Percentiles rank a stretch among this genome's conserved stretches.
These are phyloP conservation scores for Corythoichthys haematopterus DNA, from an alignment of 2,113 vertebrate species.

Conservation along the genomic window DNA sequence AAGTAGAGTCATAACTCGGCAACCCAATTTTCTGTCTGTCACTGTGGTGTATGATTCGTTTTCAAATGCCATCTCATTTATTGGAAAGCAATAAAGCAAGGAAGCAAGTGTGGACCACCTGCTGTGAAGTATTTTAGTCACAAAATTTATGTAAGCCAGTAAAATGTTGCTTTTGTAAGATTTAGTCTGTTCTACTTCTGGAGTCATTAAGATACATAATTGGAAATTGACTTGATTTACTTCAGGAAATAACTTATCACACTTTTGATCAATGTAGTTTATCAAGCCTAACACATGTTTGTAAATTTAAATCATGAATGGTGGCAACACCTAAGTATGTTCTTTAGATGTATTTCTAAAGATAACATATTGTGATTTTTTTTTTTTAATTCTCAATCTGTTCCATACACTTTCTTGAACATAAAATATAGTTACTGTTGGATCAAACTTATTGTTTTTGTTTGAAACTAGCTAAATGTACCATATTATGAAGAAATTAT, in stretches of 20 bases:
- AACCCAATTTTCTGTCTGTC: slow-evolving; percentile 26
- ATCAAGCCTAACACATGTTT: neutral
- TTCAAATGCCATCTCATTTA: neutral
- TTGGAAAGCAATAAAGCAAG: neutral
- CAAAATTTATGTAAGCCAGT: slow-evolving; percentile 2
- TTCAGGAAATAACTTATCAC: neutral
- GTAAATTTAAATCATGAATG: no score
- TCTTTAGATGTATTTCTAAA: no score
- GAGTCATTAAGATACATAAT: neutral
- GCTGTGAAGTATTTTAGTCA: slow-evolving; percentile 25
- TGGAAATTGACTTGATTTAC: neutral
- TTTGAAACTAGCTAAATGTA: no score
- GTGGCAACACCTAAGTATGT: no score
- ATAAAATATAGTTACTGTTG: no score
- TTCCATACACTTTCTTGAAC: no score
- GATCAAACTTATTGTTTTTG: no score
- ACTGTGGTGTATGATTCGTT: neutral
- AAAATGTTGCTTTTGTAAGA: neutral
- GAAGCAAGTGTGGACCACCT: neutral
- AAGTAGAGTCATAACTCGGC: slow-evolving; percentile 43
- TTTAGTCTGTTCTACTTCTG: neutral
- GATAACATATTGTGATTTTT: no score
- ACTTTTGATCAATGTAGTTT: neutral
- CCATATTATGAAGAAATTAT: no score
- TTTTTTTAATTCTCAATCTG: no score